Base-by-base conservation (phyloP, 2,888 invertebrate genomes). In the Agonopterix subpropinquella region DNA sequence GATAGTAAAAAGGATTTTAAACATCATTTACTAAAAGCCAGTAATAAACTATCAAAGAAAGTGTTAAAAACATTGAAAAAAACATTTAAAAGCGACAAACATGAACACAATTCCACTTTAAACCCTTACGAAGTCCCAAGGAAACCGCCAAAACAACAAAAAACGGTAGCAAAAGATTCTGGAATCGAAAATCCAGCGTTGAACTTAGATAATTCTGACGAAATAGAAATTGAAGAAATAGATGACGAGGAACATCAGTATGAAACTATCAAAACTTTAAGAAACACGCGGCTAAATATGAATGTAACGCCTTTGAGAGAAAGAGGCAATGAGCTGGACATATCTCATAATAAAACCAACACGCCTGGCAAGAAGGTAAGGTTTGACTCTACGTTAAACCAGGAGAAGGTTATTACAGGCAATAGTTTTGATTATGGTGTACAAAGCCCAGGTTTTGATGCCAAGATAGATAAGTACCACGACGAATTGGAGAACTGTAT, bases 401-500 rank as follows among this genome's bases (percentile, higher is more conserved):
- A 73, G 49, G 85, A 89, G 49, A 89, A 89, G 49, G 66, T 88
- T 0, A 89, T 89, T 1, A 88, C 89, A 0, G 89, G 89, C 0
- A 83, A 87, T 51, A 89, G 89, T 57, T 89, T 89, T 56, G 86
- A 89, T 41, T 75, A 66, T 56, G 77, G 67, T n/a, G 61, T 87
- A 1, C 80, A 80, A 50, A 87, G 88, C 61, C 86, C 87, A 0
- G 88, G 88, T 0, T 81, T 89, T 46, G 87, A 89, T 59, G 66
- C 72, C 0, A 83, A 89, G 58, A 77, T 89, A 42, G 89, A 89
- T 10, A 88, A 80, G 53, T 89, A 84, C 56, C 89, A 89, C 53
- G 88, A 89, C 64, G 89, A 89, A 56, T 55, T 89, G 39, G 89
- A 89, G 51, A 89, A 89, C 48, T 89, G 89, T 62, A 89, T 89